Base-by-base conservation (phyloP, 2,888 invertebrate genomes). In the Camptogramma bilineatum region DNA sequence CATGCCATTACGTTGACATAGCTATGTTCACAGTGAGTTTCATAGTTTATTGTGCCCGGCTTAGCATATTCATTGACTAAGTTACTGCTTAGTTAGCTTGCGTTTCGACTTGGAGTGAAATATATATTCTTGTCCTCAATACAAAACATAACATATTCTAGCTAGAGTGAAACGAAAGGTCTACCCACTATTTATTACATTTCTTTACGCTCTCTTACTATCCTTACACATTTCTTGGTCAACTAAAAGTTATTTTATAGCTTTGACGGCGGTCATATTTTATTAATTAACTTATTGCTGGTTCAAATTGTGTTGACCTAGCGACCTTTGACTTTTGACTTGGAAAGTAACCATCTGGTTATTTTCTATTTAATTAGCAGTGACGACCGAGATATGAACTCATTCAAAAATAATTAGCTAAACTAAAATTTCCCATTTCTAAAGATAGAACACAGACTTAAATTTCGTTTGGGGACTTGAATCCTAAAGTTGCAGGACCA, bases 51-150 rank as follows among this genome's bases (percentile, higher is more conserved):
- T 34, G 18, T 17, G 34, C 46, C 47, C 18, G 44, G 46, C 21
- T 57, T 62, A 31, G 55, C 52, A 61, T 65, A 65, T 62, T 68
- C 54, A 67, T 65, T 63, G 52, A 59, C 31, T 56, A 51, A 39
- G 58, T 62, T 52, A 68, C 53, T 64, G 60, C 39, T 51, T 46
- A 57, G 28, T 10, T 48, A 31, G 19, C 48, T 47, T 34, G 28
- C 7, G 18, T 10, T 54, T 46, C 4, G 24, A 10, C 17, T 46
- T 2, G 4, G 9, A 10, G 10, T 48, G 17, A 16, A 17, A n/a
- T 13, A 48, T 17, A 46, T 21, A 21, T 21, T 21, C 34, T 9
- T 51, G 31, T 51, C 51, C 2, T 51, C 31, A 51, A 51, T 31
- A 16, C 44, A 44, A 44, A 44, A 2, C 16, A 44, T 44, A 44